phyloP scores from a whole-genome alignment of 2,113 vertebrate species.

The Lutjanus erythropterus region DNA sequence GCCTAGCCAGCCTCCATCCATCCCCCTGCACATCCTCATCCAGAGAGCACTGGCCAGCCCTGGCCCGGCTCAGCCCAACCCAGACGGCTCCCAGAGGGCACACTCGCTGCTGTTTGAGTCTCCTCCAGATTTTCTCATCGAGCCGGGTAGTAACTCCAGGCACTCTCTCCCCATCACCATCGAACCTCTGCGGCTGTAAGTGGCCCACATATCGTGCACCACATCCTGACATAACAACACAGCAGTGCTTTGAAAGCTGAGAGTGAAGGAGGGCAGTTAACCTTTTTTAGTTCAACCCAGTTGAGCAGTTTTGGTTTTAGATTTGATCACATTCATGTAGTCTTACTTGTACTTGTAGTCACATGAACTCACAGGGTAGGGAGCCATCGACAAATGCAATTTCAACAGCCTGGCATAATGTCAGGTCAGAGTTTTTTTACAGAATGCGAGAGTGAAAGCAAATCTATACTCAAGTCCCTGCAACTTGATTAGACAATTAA shows the following conservation, averaged over 20 bases:
- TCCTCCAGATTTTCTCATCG: slow-evolving; percentile 75
- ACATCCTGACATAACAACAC: neutral
- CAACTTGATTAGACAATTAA: no score
- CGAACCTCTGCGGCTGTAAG: slow-evolving; percentile 97
- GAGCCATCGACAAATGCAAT: neutral
- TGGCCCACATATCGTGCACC: slow-evolving; percentile 41
- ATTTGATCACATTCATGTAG: neutral
- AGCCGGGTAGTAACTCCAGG: slow-evolving; percentile 69
- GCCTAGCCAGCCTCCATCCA: slow-evolving; percentile 79
- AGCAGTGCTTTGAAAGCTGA: neutral
- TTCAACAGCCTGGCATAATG: neutral
- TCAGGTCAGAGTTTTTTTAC: neutral
- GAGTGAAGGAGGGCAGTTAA: no score
- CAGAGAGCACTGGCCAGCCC: slow-evolving; percentile 92
- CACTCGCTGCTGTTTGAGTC: slow-evolving; percentile 92
- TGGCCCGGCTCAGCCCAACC: slow-evolving; percentile 78
- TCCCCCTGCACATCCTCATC: slow-evolving; percentile 94
- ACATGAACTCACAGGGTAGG: neutral
- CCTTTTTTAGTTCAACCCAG: neutral
- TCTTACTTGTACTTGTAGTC: neutral
- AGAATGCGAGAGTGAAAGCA: neutral
- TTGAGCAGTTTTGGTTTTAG: neutral
- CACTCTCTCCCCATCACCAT: slow-evolving; percentile 93
- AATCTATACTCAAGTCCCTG: neutral
- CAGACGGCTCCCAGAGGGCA: slow-evolving; percentile 89